Evolutionary conservation across 2,113 vertebrate genomes (phyloP).

Genomic region (Cololabis saira): DNA sequence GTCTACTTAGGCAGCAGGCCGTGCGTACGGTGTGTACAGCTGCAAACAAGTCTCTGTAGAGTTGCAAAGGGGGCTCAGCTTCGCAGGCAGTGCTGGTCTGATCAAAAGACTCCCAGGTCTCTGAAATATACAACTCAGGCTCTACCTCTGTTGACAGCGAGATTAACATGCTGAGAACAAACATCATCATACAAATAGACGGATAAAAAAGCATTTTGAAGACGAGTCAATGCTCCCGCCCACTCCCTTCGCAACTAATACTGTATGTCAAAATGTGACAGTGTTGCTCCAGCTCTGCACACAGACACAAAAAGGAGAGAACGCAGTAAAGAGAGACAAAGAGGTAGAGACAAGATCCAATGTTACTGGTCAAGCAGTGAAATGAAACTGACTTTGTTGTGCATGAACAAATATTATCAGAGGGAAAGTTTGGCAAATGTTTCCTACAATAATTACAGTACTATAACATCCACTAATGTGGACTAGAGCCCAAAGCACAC

Average conservation of each 20-base stretch:
- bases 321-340: background rate
- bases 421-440: conserved; percentile 12
- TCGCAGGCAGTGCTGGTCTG: conserved; percentile 60
- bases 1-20: conserved; percentile 22
- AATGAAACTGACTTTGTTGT: background rate
- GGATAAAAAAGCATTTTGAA: conserved; percentile 43
- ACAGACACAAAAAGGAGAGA: conserved; percentile 38
- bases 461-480: conserved; percentile 6
- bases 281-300: conserved; percentile 38
- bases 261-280: conserved; percentile 57
- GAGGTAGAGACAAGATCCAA: background rate
- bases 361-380: too few relatives aligned
- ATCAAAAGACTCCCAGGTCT: conserved; percentile 68
- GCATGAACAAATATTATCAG: conserved; percentile 26
- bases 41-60: conserved; percentile 52
- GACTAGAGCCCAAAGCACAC: background rate
- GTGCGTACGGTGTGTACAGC: conserved; percentile 42
- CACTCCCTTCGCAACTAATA: conserved; percentile 55
- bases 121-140: conserved; percentile 49
- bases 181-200: conserved; percentile 54
- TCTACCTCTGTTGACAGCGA: conserved; percentile 49
- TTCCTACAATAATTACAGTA: background rate
- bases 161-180: conserved; percentile 66
- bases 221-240: conserved; percentile 45
- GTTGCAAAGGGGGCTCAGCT: conserved; percentile 46